Base-by-base conservation (phyloP, 2,888 invertebrate genomes). In the Lumbricus terrestris region DNA sequence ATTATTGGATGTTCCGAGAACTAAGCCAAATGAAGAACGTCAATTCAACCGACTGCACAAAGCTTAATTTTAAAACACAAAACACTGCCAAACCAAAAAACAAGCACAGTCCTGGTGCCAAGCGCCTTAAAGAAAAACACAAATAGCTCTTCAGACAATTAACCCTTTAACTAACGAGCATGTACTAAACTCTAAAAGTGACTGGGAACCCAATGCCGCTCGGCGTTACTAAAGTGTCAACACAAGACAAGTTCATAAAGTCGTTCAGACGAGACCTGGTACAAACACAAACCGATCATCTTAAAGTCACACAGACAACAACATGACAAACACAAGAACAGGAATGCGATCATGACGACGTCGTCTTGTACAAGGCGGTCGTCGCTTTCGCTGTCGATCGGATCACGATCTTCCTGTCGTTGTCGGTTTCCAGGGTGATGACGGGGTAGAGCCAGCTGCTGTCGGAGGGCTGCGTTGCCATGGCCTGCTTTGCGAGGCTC, bases 341-440 rank as follows among this genome's bases (percentile, higher is more conserved):
- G 16, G 37, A 34, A 85, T 35, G 37, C 85, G 16, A 23, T 37
- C 34, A 34, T 35, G 33, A 42, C 16, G 47, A 88, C 11, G 47
- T 40, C 18, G 42, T 88, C 38, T 88, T 85, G 90, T 88, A 90
- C 13, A 90, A 20, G 34, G 90, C 69, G 4, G 90, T 90, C n/a
- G 88, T 90, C 18, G 54, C 54, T 34, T 42, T 83, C 18, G 38
- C 88, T 6, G 34, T 42, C 16, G 90, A 47, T 20, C 54, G 69
- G 38, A 90, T 90, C 42, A 90, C 42, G 15, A 90, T 82, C 88
- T 90, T 90, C 85, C 35, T 85, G 85, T 83, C 88, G 88, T 82
- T 88, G n/a, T 90, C 90, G 4, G 90, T 90, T 42, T 90, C 90
- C n/a, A 90, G 34, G 33, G 88, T 88, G 23, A 90, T 85, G 38